Base-by-base conservation (phyloP, 2,797 vertebrate species). In the Rhinophrynus dorsalis region DNA sequence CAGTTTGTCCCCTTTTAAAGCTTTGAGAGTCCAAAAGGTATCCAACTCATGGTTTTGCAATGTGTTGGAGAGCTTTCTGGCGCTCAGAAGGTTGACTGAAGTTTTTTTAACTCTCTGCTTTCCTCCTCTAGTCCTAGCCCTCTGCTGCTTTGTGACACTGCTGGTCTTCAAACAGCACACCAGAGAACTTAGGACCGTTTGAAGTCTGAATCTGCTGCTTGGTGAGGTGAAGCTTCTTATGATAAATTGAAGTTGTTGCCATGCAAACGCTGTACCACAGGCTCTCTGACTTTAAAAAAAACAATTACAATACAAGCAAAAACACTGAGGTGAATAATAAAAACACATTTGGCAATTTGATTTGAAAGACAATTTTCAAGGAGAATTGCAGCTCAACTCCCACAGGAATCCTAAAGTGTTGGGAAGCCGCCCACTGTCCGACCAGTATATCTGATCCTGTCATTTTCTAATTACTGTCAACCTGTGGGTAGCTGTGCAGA, bases 221-320 rank as follows among this genome's bases (percentile, higher is more conserved):
- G 29, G 26, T 30, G 60, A 40, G 51, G 40, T 64, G 59, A 63
- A 56, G 52, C 68, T 56, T 35, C 12, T 30, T 64, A 64, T 33
- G n/a, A 70, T 37, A 70, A 61, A 62, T 20, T 30, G 7, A 21
- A 55, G 51, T 30, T 40, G 51, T 71, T 71, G 68, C 68, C 68
- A 71, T 57, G 51, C 57, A 40, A 71, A 63, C 67, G 21, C 40
- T 9, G n/a, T 21, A 50, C 40, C 17, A 45, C 8, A 12, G 23
- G 17, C 26, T 63, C 21, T 24, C 37, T 21, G 30, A 51, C 17
- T 48, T 69, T 51, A 42, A 44, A 42, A 48, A 71, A 35, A 71
- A 63, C 51, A 11, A 57, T 47, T 47, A 57, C 18, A 30, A 61
- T 48, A 61, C 18, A 55, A 52, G 37, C 5, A 65, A 62, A 56